These are phyloP conservation scores for Pempheris klunzingeri DNA, from an alignment of 2,797 vertebrate species.

Conservation along the genomic window DNA sequence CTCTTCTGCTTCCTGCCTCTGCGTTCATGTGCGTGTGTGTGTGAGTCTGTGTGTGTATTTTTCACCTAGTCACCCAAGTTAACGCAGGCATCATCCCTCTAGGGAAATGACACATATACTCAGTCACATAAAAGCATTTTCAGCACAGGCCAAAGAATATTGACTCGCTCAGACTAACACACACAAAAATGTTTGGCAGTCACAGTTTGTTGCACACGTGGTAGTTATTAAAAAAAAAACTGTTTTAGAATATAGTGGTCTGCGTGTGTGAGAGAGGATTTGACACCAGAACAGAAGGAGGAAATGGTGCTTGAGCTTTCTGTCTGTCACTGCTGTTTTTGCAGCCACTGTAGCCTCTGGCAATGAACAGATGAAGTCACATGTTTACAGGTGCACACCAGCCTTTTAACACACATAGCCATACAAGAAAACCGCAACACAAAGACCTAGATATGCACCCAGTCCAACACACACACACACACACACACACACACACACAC, in stretches of 20 bases:
- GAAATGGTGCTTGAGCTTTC: constrained; percentile 12
- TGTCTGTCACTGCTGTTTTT: constrained; percentile 14
- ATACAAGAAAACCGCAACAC: constrained; percentile 7
- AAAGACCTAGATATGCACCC: constrained; percentile 29
- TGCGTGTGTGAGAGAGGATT: not conserved
- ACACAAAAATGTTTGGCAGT: not conserved
- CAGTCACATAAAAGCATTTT: constrained; percentile 24
- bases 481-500: constrained; percentile 5
- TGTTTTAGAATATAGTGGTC: not conserved
- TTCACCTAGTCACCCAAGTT: constrained; percentile 41
- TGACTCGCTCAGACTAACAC: not conserved
- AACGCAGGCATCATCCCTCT: constrained; percentile 12
- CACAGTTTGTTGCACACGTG: not conserved
- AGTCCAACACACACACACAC: not conserved
- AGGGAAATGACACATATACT: constrained; percentile 45
- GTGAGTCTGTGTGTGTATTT: constrained; percentile 16
- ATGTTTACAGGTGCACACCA: constrained; percentile 1
- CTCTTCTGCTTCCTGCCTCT: constrained; percentile 23
- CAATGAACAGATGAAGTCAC: not conserved
- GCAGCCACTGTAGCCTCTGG: not conserved
- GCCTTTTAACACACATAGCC: constrained; percentile 16
- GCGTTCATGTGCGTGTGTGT: constrained; percentile 4
- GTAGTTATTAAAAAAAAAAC: not conserved
- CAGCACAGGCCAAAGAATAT: not conserved
- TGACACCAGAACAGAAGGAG: not conserved